These are phyloP conservation scores for Struthio camelus DNA, from an alignment of 2,113 vertebrate species.

Conservation along the genomic window DNA sequence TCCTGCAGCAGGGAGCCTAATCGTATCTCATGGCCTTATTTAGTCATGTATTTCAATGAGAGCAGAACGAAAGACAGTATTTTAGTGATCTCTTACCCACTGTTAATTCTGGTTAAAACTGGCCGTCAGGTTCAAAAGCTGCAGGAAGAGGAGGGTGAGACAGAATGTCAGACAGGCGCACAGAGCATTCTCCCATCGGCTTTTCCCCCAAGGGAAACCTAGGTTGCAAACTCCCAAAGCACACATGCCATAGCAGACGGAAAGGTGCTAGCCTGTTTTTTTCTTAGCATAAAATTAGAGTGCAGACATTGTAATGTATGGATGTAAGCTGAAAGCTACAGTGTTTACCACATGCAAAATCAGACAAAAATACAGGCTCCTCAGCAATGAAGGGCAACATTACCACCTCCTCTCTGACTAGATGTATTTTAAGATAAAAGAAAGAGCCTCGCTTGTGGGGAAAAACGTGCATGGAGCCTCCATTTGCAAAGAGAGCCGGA, in stretches of 20 bases:
- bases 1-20: not conserved
- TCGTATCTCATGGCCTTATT: not conserved
- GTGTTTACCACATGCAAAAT: constrained; percentile 1
- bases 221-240: not conserved
- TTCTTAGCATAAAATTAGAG: not conserved
- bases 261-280: not conserved
- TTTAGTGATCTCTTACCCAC: not conserved
- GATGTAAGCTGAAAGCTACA: not conserved
- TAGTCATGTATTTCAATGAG: not conserved
- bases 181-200: not conserved
- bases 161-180: not conserved
- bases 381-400: not conserved
- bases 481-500: too few relatives aligned
- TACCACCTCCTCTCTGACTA: not conserved
- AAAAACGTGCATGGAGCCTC: not conserved
- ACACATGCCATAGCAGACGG: not conserved
- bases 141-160: not conserved
- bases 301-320: not conserved
- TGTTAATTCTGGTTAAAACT: not conserved
- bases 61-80: not conserved
- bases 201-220: not conserved
- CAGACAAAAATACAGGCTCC: not conserved
- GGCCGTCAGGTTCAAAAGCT: not conserved
- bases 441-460: not conserved
- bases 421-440: not conserved